These are phyloP conservation scores for Cyprichromis sp. DNA, from an alignment of 2,113 vertebrate species.

Conservation along the genomic window DNA sequence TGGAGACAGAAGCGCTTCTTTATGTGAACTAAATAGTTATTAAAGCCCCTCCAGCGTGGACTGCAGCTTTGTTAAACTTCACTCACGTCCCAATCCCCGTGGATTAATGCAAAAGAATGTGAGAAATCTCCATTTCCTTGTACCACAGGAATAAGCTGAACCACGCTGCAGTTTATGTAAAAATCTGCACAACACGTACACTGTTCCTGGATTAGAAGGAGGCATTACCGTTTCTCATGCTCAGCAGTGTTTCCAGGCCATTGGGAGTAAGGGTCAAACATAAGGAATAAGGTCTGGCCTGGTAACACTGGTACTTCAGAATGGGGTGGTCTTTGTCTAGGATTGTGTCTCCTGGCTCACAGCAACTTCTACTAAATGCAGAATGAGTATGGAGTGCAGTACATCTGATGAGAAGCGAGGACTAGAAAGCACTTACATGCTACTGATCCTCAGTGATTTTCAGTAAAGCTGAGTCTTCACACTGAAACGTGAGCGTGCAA, in stretches of 20 bases:
- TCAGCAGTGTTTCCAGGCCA: neutral
- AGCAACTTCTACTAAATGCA: neutral
- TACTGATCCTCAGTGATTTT: neutral
- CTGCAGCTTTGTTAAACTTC: neutral
- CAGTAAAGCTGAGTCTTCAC: neutral
- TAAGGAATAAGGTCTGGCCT: neutral
- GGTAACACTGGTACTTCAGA: neutral
- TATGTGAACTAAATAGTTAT: neutral
- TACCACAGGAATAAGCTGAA: neutral
- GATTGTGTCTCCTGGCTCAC: neutral
- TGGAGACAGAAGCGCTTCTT: slow-evolving; percentile 8
- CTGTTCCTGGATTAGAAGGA: neutral
- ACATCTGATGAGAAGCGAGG: neutral
- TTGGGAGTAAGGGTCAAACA: neutral
- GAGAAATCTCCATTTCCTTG: neutral
- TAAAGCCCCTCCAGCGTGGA: slow-evolving; percentile 29
- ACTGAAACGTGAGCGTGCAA: neutral
- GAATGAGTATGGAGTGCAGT: neutral
- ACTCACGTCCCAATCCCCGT: neutral
- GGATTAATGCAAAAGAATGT: neutral
- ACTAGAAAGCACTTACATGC: neutral
- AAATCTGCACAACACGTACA: neutral
- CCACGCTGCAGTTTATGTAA: neutral
- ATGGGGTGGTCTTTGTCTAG: neutral
- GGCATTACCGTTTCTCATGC: neutral